Base-by-base conservation (phyloP, 2,888 invertebrate genomes). In the Caenorhabditis angaria region DNA sequence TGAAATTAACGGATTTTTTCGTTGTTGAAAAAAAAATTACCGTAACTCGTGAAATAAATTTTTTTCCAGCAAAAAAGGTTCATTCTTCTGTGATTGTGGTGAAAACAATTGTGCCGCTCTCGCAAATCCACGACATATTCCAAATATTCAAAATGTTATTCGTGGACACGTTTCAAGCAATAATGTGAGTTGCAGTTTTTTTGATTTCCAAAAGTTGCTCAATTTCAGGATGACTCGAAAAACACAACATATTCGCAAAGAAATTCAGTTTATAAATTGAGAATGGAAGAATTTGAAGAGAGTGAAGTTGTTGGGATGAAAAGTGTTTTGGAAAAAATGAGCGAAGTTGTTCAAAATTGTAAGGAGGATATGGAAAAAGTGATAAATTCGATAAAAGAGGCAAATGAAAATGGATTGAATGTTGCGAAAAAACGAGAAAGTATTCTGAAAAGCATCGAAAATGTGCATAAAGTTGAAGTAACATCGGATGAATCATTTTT, bases 51-150 rank as follows among this genome's bases (percentile, higher is more conserved):
- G n/a, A n/a, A n/a, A n/a, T n/a, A n/a, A 28, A 24, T 58, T 35
- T 58, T 97, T 0, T 5, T 97, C 97, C 88, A 95, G 97, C 61
- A 99, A 99, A 88, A 95, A 94, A 88, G 97, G 97, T 0, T 96
- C 96, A 87, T 99, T 99, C 91, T 99, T 99, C 90, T 99, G 99
- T 87, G 97, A 97, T 88, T 99, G 99, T 88, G 97, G 97, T 1
- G 96, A 96, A 0, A 60, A 53, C 12, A 51, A 54, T 8, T 78
- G 78, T 57, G 51, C 14, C 1, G 62, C 77, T 2, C 59, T 78
- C 69, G 53, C 55, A 27, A 22, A 22, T 35, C 58, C 66, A 0
- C 20, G 54, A n/a, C 62, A 76, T 29, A 25, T 35, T 0, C 69
- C 76, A 10, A 67, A 65, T 24, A 50, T 71, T 0, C 54, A 48